A percentile compares a stretch with the other conserved stretches of the same genome.
phyloP scores from a whole-genome alignment of 2,797 vertebrate genomes.

The Apodemus agrarius region DNA sequence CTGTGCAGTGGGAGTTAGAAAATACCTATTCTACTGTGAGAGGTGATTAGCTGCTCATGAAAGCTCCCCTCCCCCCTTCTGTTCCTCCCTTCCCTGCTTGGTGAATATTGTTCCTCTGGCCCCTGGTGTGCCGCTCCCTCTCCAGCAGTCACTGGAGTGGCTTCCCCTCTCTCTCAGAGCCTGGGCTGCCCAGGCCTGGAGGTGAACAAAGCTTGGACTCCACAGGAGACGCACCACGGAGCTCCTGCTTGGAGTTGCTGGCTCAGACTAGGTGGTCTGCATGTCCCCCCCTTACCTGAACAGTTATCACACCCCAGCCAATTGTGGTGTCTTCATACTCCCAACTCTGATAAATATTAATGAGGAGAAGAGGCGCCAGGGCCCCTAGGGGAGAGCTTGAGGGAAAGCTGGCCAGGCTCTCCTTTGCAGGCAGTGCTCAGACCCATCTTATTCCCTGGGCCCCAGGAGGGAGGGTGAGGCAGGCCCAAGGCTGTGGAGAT shows the following conservation, averaged over 20 bases:
- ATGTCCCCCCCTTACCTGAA: constrained; percentile 19
- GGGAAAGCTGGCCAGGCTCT: background rate
- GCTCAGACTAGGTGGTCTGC: constrained; percentile 45
- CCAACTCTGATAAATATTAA: constrained; percentile 77
- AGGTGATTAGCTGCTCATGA: background rate
- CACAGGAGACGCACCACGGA: background rate
- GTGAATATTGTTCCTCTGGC: background rate
- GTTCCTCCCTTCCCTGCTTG: background rate
- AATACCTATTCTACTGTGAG: background rate
- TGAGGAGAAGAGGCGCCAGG: constrained; percentile 44
- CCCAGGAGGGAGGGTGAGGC: background rate
- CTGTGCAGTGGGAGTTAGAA: background rate
- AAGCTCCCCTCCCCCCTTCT: background rate
- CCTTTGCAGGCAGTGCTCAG: constrained; percentile 22
- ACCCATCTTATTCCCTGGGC: constrained; percentile 21
- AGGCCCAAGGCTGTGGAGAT: background rate
- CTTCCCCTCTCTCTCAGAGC: background rate
- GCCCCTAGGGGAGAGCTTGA: background rate
- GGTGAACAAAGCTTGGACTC: background rate
- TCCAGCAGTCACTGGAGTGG: background rate
- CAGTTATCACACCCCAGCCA: constrained; percentile 53
- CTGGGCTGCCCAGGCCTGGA: background rate
- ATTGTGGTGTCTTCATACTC: constrained; percentile 68
- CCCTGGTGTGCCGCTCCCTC: background rate
- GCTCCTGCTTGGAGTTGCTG: background rate